A percentile compares a stretch with the other conserved stretches of the same genome.
Evolutionary conservation across 2,888 invertebrate genomes (phyloP).

Genomic region (Congeria kusceri): DNA sequence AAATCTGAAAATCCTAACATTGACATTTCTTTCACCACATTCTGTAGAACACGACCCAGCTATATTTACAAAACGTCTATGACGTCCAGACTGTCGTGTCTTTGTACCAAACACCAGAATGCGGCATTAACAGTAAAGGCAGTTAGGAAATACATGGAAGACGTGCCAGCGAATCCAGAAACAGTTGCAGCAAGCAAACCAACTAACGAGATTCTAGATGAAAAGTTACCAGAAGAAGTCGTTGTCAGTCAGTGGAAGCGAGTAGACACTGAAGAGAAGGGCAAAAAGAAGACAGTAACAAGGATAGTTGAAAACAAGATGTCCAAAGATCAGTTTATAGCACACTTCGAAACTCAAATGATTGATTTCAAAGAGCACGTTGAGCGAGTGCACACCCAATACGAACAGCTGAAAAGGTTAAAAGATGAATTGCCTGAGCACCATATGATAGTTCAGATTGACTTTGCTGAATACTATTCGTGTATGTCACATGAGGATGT

Average conservation of each 20-base stretch:
- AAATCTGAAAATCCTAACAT: constrained; percentile 35
- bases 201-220: neutral
- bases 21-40: constrained; percentile 28
- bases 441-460: constrained; percentile 20
- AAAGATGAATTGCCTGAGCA: too few species aligned
- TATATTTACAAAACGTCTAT: too few species aligned
- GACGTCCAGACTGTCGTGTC: too few species aligned
- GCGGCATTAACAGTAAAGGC: constrained; percentile 29
- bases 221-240: constrained; percentile 7
- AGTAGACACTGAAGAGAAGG: constrained; percentile 6
- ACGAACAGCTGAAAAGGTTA: too few species aligned
- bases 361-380: too few species aligned
- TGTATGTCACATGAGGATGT: constrained; percentile 27
- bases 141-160: constrained; percentile 7
- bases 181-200: neutral
- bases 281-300: neutral
- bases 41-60: too few species aligned
- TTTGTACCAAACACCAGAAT: too few species aligned
- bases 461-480: constrained; percentile 48
- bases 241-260: constrained; percentile 27
- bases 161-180: constrained; percentile 17
- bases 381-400: too few species aligned
- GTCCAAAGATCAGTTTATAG: too few species aligned
- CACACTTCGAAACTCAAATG: too few species aligned
- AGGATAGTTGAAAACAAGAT: too few species aligned